Percentiles rank a stretch among this genome's conserved stretches.
These are phyloP conservation scores for Sebastes schlegelii DNA, from an alignment of 2,113 vertebrate species.

Conservation along the genomic window DNA sequence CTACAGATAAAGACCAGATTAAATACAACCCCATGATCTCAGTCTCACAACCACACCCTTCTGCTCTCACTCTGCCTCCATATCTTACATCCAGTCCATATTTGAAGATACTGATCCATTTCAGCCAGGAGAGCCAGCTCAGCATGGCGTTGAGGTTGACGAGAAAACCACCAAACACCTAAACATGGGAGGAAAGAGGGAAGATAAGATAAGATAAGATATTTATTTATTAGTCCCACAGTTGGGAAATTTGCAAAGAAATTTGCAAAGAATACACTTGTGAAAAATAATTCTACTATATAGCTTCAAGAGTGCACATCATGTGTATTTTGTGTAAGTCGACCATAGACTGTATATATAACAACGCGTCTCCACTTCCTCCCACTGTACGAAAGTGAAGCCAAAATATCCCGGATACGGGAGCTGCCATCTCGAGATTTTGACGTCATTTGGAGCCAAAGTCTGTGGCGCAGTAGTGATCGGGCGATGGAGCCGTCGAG, in stretches of 20 bases:
- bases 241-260: no score
- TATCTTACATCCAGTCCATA: constrained; percentile 85
- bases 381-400: no score
- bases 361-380: no score
- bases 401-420: no score
- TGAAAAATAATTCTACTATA: no score
- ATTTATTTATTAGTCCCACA: no score
- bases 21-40: background rate
- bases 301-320: background rate
- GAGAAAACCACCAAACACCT: constrained; percentile 87
- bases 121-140: constrained; percentile 86
- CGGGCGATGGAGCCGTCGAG: no score
- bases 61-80: background rate
- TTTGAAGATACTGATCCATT: constrained; percentile 86
- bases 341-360: no score
- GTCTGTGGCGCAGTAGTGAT: no score
- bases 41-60: background rate
- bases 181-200: background rate
- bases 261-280: background rate
- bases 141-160: constrained; percentile 86
- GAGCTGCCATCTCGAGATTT: no score
- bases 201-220: no score
- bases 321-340: background rate
- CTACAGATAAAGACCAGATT: constrained; percentile 10
- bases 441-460: no score